Base-by-base conservation (phyloP, 2,113 vertebrate species). In the Barbus barbus region DNA sequence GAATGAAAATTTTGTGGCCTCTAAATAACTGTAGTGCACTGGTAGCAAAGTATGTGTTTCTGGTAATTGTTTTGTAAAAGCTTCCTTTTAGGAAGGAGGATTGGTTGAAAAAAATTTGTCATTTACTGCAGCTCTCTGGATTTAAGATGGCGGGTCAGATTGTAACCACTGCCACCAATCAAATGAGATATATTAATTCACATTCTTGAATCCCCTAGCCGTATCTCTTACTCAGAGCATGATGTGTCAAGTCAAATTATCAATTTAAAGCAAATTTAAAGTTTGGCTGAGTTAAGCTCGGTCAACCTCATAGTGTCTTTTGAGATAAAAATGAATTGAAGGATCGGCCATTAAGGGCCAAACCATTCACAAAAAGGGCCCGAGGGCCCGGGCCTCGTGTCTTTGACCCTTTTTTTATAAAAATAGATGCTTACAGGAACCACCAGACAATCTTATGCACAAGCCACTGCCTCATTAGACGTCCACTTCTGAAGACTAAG, bases 361-460 rank as follows among this genome's bases (percentile, higher is more conserved):
- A 63, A 22, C 58, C 84, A 83, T 74, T 85, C 46, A 83, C 56
- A 60, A 80, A 83, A 46, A 86, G 9, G 22, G 84, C 93, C 89
- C 0, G 9, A 87, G 90, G 92, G 33, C 4, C 33, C 33, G 5
- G 33, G 85, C 88, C 84, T 82, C 75, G 61, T 85, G 56, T 87
- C 80, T 81, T 86, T 84, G 81, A 83, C 83, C 36, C 87, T 77
- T 88, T 84, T n/a, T 91, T 91, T 89, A 86, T 86, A 86, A 89
- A 92, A 93, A 92, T 74, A 86, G 89, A 90, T 87, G 78, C 86
- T 91, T 87, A 84, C 89, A 89, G 56, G 81, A 91, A 89, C 84
- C 33, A 36, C 86, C 84, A 84, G 85, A 86, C 72, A 77, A 58
- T 36, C 65, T 74, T 31, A 61, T 51, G 14, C 26, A 60, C 82